Evolutionary conservation across 2,113 vertebrate genomes (phyloP), one percentile per base, ranked within the genome.

Genomic region (Elaphurus davidianus): DNA sequence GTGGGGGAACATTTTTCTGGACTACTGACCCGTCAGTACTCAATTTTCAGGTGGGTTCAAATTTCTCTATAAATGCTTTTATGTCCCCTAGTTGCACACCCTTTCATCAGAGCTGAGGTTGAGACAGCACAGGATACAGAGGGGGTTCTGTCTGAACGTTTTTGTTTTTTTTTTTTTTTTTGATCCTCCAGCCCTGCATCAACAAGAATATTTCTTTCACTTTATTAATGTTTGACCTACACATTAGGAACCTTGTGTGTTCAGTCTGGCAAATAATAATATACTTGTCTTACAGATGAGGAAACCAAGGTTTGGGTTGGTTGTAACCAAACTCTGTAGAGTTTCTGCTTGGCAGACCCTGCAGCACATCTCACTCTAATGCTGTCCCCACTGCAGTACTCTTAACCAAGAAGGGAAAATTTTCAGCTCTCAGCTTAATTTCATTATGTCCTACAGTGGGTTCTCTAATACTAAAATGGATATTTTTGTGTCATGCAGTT

Each of bases 401-500:
- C 16, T 74, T 8, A 94, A 55, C 5, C 36, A 78, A 97, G 33
- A 97, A 87, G n/a, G 30, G 45, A 94, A 91, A 57, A 1, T 43
- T 87, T 50, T 91, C 54, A 94, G 27, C 54, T 88, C 33, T 94
- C n/a, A 17, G 7, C 52, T 96, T 67, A 93, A 96, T 95, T 96
- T 91, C 60, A 40, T 40, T 50, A 82, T 78, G 40, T 76, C 45
- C 33, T 81, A 87, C 1, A 59, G 45, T 40, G 30, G 43, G 81
- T 86, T 86, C 86, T 81, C 36, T 90, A 71, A 93, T 40, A 89
- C 28, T 90, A 93, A 97, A 96, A 97, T 59, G 33, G 27, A 14
- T 17, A 45, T 59, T 97, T 93, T 95, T 94, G 11, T 21, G 47
- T 94, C 78, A 30, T 52, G 7, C 1, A 85, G 67, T 92, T 85